Percentiles rank a stretch among this genome's conserved stretches.
Evolutionary conservation across 2,888 invertebrate species (phyloP).

Genomic region (Hesperia comma): DNA sequence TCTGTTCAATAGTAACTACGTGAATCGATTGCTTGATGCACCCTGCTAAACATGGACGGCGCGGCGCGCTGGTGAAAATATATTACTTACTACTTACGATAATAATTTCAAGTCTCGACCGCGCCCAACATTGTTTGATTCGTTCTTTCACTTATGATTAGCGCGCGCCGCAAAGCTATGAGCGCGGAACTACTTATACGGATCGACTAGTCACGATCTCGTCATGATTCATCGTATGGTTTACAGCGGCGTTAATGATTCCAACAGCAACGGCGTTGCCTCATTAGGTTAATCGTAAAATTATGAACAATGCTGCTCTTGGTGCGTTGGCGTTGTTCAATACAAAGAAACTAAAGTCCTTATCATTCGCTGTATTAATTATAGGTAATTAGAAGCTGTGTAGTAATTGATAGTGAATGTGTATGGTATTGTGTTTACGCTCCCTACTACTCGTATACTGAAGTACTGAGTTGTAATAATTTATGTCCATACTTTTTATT

Average conservation of each 20-base stretch:
- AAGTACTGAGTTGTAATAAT: neutral
- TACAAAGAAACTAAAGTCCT: slow-evolving; percentile 13
- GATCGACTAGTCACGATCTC: slow-evolving; percentile 5
- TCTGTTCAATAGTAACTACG: no score
- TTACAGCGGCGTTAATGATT: slow-evolving; percentile 29
- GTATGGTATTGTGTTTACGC: neutral
- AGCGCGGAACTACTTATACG: slow-evolving; percentile 6
- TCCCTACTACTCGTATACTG: neutral
- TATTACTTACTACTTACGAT: no score
- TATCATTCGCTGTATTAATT: slow-evolving; percentile 24
- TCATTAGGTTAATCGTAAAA: slow-evolving; percentile 31
- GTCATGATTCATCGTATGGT: slow-evolving; percentile 23
- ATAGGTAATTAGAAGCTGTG: neutral
- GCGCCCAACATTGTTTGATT: neutral
- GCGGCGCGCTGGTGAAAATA: no score
- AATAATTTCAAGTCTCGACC: no score
- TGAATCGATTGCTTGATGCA: no score
- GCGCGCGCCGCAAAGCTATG: neutral
- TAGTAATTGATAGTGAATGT: slow-evolving; percentile 6
- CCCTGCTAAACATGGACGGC: no score
- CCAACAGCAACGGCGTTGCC: slow-evolving; percentile 28
- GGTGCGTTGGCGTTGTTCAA: slow-evolving; percentile 27
- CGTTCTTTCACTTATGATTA: neutral
- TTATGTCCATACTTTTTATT: no score
- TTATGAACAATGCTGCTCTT: slow-evolving; percentile 34